Base-by-base conservation (phyloP, 1,140 invertebrate species). In the Lethrus apterus region DNA sequence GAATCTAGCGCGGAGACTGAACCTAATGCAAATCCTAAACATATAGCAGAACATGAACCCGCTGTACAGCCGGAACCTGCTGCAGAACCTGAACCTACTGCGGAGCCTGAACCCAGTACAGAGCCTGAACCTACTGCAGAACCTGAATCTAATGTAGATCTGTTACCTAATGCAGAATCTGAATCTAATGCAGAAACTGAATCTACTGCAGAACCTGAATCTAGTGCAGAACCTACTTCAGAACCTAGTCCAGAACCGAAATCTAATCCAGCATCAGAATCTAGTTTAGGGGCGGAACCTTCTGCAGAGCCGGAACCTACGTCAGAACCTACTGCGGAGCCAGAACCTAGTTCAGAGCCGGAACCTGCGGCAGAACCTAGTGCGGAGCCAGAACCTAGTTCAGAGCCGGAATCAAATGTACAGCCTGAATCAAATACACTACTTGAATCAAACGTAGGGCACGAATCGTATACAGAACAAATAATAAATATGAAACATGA, bases 31-130 rank as follows among this genome's bases (percentile, higher is more conserved):
- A 52, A 57, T 43, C 52, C 62, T 35, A 54, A 46, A 40, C 64
- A 62, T 50, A 60, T 65, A 42, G 62, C 65, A 61, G 21, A 59
- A 64, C 11, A 49, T 46, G 19, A 52, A 43, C 60, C 57, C n/a
- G 58, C 20, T 24, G 48, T 4, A 38, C 49, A 52, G 48, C 52
- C 52, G 29, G 36, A 26, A 26, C n/a, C 23, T 26, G 23, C 41
- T 30, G 26, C 52, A 14, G 54, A 52, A 54, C 51, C 51, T 20
- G 54, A 60, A 52, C 53, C 65, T 10, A 32, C 15, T 13, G 43
- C 59, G 32, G 58, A 58, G 44, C 19, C 59, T 13, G 52, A 65
- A 52, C 53, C 63, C 11, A 47, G 59, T 43, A 44, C 62, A 17
- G 46, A 65, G 50, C 47, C 60, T 11, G 47, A 53, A 52, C 46